phyloP scores from a whole-genome alignment of 2,888 invertebrate species.

The Acanthopleura granulata region DNA sequence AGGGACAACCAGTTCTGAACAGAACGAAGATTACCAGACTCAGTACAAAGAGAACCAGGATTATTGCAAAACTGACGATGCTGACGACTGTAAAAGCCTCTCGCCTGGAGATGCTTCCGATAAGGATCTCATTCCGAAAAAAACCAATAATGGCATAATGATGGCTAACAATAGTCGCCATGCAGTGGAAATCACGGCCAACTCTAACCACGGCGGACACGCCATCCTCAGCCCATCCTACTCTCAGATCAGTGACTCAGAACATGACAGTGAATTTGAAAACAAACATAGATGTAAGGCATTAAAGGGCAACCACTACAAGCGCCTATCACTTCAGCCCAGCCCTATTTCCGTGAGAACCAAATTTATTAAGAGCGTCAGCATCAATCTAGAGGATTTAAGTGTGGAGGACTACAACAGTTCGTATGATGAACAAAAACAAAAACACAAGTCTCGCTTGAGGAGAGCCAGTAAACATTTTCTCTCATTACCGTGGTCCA shows the following conservation, averaged over 20 bases:
- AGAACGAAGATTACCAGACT: neutral
- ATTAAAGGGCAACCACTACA: neutral
- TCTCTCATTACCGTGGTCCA: slow-evolving; percentile 31
- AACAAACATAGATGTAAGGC: neutral
- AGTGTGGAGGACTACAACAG: neutral
- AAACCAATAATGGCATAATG: neutral
- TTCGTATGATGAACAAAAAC: neutral
- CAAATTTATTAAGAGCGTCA: slow-evolving; percentile 35
- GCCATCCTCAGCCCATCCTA: neutral
- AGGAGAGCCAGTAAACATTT: slow-evolving; percentile 18
- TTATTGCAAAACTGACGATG: neutral
- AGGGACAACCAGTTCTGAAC: slow-evolving; percentile 14
- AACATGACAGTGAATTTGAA: slow-evolving; percentile 6
- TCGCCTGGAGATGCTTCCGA: neutral
- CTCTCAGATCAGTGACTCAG: neutral
- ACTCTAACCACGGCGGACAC: neutral
- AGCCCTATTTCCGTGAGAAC: neutral
- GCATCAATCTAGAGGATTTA: slow-evolving; percentile 3
- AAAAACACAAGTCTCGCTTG: neutral
- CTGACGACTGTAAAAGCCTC: slow-evolving; percentile 7
- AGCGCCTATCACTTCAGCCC: slow-evolving; percentile 4
- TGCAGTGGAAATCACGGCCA: neutral
- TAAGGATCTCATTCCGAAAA: slow-evolving; percentile 3
- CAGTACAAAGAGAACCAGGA: neutral
- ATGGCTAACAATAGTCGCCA: neutral